Percentiles rank a stretch among this genome's conserved stretches.
These are phyloP conservation scores for Noctilio leporinus DNA, from an alignment of 2,113 vertebrate genomes.

Conservation along the genomic window DNA sequence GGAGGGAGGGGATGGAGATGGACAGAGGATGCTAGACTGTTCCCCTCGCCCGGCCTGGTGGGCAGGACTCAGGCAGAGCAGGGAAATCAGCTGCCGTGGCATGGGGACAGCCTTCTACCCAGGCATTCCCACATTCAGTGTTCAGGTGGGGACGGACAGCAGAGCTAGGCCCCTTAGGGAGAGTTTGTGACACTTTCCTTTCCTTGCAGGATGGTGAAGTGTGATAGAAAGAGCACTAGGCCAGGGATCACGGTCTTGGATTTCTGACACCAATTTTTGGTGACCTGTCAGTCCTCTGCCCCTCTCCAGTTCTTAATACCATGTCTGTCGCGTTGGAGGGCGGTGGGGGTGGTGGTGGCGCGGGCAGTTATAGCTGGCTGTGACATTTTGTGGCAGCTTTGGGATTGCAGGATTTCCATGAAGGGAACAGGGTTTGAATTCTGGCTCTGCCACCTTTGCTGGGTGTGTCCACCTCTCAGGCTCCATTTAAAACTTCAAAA, in stretches of 20 bases:
- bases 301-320: neutral
- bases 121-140: neutral
- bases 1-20: neutral
- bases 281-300: neutral
- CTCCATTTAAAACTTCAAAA: neutral
- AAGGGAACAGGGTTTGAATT: neutral
- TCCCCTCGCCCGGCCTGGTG: neutral
- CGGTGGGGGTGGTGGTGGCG: neutral
- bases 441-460: neutral
- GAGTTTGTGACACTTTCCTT: neutral
- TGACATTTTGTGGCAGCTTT: neutral
- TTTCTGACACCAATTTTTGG: neutral
- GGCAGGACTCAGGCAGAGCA: neutral
- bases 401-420: neutral
- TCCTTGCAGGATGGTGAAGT: neutral
- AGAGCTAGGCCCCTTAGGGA: neutral
- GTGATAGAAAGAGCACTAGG: neutral
- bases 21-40: neutral
- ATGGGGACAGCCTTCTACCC: neutral
- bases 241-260: neutral
- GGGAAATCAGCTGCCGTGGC: rapidly evolving
- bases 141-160: neutral
- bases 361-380: too few species aligned
- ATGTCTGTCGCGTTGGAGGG: neutral
- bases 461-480: neutral